Evolutionary conservation across 2,888 invertebrate species (phyloP).

Genomic region (Morpho deidamia): DNA sequence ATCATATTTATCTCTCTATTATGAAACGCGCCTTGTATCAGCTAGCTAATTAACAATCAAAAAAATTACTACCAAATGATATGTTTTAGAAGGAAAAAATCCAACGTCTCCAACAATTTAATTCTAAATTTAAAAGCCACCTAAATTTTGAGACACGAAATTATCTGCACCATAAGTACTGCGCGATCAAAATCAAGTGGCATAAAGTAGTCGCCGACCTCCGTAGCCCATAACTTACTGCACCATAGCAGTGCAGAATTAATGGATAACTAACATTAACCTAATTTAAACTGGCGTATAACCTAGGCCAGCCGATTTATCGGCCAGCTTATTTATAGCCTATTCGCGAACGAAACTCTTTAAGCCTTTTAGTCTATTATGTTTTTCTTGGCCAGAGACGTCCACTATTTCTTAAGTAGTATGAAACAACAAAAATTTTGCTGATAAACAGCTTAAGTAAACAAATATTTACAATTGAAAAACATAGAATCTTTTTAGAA

Average conservation of each 20-base stretch:
- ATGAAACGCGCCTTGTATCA: too few species aligned
- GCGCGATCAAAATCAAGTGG: constrained; percentile 29
- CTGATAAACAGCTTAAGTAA: neutral
- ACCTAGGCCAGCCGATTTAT: constrained; percentile 31
- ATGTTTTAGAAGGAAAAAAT: neutral
- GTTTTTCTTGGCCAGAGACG: constrained; percentile 13
- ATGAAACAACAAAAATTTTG: neutral
- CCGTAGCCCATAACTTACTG: constrained; percentile 40
- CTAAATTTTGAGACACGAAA: neutral
- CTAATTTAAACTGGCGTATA: constrained; percentile 47
- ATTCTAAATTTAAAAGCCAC: neutral
- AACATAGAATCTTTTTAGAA: too few species aligned
- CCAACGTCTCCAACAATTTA: too few species aligned
- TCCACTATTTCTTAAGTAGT: neutral
- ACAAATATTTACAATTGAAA: too few species aligned
- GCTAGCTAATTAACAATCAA: too few species aligned
- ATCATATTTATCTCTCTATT: too few species aligned
- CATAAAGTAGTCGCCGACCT: constrained; percentile 29
- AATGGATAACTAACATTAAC: constrained; percentile 56
- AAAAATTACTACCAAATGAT: too few species aligned
- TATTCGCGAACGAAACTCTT: constrained; percentile 25
- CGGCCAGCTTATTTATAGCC: constrained; percentile 24
- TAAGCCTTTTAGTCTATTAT: constrained; percentile 17
- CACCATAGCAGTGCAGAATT: constrained; percentile 42
- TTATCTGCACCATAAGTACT: constrained; percentile 13